Base-by-base conservation (phyloP, 2,113 vertebrate genomes). In the Lipophrys pholis region DNA sequence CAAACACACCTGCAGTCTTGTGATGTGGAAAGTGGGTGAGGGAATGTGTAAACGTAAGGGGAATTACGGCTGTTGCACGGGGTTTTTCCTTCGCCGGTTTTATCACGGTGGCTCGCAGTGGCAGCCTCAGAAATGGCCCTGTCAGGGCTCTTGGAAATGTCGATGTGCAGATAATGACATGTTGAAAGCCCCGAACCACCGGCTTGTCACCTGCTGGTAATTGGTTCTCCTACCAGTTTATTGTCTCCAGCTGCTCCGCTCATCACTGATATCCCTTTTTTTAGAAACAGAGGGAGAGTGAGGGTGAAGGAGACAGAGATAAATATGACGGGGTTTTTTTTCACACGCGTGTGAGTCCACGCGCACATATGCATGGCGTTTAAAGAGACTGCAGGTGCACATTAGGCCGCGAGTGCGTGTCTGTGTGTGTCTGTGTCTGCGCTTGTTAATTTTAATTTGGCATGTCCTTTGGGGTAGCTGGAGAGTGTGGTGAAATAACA, bases 221-320 rank as follows among this genome's bases (percentile, higher is more conserved):
- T 91, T 92, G 91, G 85, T 92, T 90, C 87, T 82, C 87, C 87
- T 83, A 89, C 86, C 86, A 86, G 86, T 93, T 93, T 93, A 93
- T 92, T 92, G 90, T 92, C 89, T 88, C 86, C 90, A 90, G 85
- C 88, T 91, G 89, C 87, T 86, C 73, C 58, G 82, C 85, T 90
- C 89, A 90, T 90, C 90, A 84, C 81, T 73, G 85, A 89, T 89
- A 86, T 89, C 88, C 86, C 79, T 53, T 69, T 90, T 30, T 90
- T 91, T 91, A 87, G 89, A 70, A 78, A 80, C 82, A 56, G 36
- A 56, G 36, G 54, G 55, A 52, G 69, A 57, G 74, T 5, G 65
- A 51, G 79, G 30, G 79, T 40, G 46, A 59, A 71, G 35, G 60
- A 66, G 75, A 70, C 51, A 8, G 38, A 76, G 79, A 84, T 73